Conservation (phyloP, 2,113 vertebrate genomes). For the Hippolais icterina region DNA sequence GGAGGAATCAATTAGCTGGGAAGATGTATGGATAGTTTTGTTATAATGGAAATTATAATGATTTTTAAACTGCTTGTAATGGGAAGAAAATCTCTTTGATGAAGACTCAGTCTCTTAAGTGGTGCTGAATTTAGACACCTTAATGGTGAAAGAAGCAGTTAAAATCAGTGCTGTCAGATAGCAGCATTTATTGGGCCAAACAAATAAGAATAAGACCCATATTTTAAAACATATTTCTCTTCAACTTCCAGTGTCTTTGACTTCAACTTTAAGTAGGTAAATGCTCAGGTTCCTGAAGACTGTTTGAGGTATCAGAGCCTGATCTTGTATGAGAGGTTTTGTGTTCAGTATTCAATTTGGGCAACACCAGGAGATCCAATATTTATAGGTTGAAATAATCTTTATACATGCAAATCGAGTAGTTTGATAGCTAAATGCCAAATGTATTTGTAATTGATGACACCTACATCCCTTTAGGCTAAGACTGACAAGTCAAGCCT, state of each 20-base stretch:
- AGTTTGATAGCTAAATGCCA: background rate
- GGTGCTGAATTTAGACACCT: background rate
- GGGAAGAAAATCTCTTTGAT: background rate
- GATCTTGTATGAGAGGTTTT: background rate
- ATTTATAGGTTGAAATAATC: background rate
- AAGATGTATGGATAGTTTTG: background rate
- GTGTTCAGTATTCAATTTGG: background rate
- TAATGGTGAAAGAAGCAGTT: background rate
- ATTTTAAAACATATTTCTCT: background rate
- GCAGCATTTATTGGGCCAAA: background rate
- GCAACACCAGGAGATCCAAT: background rate
- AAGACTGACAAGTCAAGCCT: background rate
- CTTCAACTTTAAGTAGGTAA: background rate
- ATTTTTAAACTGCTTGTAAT: background rate
- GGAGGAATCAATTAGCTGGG: background rate
- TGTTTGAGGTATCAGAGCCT: background rate
- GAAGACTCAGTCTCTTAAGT: background rate
- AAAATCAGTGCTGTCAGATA: background rate
- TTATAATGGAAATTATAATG: background rate
- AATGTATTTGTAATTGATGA: background rate
- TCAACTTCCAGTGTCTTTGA: background rate
- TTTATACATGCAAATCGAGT: constrained; percentile 11
- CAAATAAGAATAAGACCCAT: background rate
- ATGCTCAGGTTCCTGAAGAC: background rate
- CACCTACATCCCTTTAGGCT: background rate